Conservation (phyloP, 2,888 invertebrate genomes). For the Polyommatus iphigenia region DNA sequence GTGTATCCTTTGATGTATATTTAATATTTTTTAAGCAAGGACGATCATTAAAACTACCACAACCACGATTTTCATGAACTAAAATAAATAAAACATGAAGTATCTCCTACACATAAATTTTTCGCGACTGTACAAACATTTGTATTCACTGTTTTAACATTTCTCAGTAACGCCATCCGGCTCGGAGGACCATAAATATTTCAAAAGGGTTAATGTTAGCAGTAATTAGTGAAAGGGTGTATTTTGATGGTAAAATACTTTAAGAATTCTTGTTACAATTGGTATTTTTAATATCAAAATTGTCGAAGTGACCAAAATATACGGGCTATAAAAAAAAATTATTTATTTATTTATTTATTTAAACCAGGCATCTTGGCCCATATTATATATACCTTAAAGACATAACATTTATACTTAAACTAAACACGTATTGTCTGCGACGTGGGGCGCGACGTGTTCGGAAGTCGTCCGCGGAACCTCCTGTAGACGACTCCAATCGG, state of each 20-base stretch:
- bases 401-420: too few relatives aligned
- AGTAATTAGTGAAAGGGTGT: slow-evolving; percentile 5
- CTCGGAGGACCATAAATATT: slow-evolving; percentile 38
- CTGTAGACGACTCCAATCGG: too few relatives aligned
- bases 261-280: slow-evolving; percentile 31
- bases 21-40: neutral
- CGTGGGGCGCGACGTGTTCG: too few relatives aligned
- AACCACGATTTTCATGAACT: neutral
- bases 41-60: neutral
- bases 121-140: neutral
- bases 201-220: slow-evolving; percentile 8
- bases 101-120: neutral
- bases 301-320: too few relatives aligned
- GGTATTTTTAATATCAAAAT: neutral
- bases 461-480: too few relatives aligned
- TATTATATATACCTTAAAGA: too few relatives aligned
- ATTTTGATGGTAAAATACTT: slow-evolving; percentile 1
- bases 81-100: neutral
- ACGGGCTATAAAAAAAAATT: neutral
- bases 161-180: slow-evolving; percentile 13
- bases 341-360: too few relatives aligned
- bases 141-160: slow-evolving; percentile 13
- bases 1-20: neutral
- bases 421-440: too few relatives aligned
- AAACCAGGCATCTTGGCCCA: too few relatives aligned